Evolutionary conservation across 2,888 invertebrate genomes (phyloP).

Genomic region (Gari tellinella): DNA sequence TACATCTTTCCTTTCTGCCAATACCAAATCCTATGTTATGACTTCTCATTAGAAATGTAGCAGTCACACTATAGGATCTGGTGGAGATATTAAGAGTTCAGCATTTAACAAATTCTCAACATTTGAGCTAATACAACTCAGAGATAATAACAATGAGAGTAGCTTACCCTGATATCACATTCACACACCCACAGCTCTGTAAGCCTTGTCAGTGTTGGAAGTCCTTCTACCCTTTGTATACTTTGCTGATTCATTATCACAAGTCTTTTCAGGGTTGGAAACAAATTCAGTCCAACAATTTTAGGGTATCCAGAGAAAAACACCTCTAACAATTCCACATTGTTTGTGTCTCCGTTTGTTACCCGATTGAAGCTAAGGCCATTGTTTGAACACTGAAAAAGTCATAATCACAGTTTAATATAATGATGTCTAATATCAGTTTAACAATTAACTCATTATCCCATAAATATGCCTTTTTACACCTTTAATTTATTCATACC

Average conservation of each 20-base stretch:
- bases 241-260: conserved; percentile 74
- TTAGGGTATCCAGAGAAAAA: conserved; percentile 83
- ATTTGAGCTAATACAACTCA: no score
- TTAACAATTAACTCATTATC: no score
- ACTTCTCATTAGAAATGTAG: no score
- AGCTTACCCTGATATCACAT: conserved; percentile 74
- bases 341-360: conserved; percentile 70
- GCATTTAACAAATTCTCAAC: no score
- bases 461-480: no score
- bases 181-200: conserved; percentile 79
- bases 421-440: background rate
- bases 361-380: conserved; percentile 77
- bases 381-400: conserved; percentile 78
- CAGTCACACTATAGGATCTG: no score
- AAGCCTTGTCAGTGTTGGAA: conserved; percentile 64
- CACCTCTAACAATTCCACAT: conserved; percentile 79
- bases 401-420: background rate
- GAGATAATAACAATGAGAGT: background rate
- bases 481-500: no score
- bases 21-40: no score
- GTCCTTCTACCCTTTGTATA: conserved; percentile 71
- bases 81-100: no score
- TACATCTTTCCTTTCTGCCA: no score
- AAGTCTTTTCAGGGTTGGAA: conserved; percentile 81
- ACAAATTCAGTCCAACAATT: conserved; percentile 79